phyloP scores from a whole-genome alignment of 2,113 vertebrate species.

The Bambusicola thoracicus region DNA sequence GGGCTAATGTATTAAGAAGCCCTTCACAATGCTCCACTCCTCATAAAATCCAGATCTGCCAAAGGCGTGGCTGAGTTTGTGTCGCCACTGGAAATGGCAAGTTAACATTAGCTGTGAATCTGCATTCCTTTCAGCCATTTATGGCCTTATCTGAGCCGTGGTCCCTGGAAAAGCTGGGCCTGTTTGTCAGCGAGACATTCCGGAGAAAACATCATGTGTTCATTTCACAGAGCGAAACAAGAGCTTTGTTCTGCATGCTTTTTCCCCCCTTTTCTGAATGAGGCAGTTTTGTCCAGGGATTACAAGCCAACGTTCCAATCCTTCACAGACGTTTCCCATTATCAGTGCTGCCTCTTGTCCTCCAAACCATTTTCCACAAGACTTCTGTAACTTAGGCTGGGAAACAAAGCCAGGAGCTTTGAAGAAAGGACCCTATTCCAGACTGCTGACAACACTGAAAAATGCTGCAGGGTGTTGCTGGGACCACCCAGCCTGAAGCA shows the following conservation, averaged over 20 bases:
- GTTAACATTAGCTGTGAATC: slow-evolving; percentile 17
- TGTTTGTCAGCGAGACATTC: slow-evolving; percentile 31
- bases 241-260: slow-evolving; percentile 53
- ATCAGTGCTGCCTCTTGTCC: slow-evolving; percentile 64
- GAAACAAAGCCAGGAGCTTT: slow-evolving; percentile 19
- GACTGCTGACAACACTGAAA: slow-evolving; percentile 58
- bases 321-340: slow-evolving; percentile 68
- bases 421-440: slow-evolving; percentile 49
- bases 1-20: background rate
- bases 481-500: slow-evolving; percentile 61
- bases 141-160: slow-evolving; percentile 4
- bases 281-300: slow-evolving; percentile 56
- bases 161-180: slow-evolving; percentile 49
- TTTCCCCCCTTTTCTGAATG: slow-evolving; percentile 41
- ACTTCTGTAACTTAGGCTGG: slow-evolving; percentile 48
- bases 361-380: slow-evolving; percentile 61
- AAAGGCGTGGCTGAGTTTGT: background rate
- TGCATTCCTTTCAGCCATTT: slow-evolving; percentile 38
- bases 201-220: slow-evolving; percentile 64
- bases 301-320: slow-evolving; percentile 61
- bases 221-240: slow-evolving; percentile 50
- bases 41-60: background rate
- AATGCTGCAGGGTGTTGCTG: slow-evolving; percentile 13
- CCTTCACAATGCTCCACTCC: background rate
- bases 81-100: slow-evolving; percentile 19